Evolutionary conservation across 2,113 vertebrate genomes (phyloP).

Genomic region (Sturnira hondurensis): DNA sequence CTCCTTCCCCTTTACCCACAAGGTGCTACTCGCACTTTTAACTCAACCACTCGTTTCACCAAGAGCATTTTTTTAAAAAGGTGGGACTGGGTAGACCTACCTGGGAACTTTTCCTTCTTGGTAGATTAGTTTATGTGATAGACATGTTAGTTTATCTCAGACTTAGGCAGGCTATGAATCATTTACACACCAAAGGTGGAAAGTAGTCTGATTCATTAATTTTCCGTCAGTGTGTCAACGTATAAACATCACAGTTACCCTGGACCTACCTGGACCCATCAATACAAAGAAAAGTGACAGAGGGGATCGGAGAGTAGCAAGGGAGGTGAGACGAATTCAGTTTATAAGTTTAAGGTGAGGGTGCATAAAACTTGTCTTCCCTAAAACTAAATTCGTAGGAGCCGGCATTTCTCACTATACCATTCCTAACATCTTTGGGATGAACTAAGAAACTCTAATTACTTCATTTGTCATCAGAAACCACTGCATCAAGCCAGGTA

Average conservation of each 20-base stretch:
- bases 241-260: neutral
- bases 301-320: neutral
- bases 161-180: neutral
- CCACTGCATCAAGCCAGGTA: conserved; percentile 54
- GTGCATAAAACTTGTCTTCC: conserved; percentile 37
- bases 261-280: neutral
- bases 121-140: neutral
- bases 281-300: neutral
- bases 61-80: neutral
- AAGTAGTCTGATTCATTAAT: neutral
- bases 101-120: neutral
- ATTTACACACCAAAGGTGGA: neutral
- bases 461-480: conserved; percentile 61
- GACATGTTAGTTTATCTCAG: neutral
- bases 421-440: conserved; percentile 33
- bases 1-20: neutral
- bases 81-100: neutral
- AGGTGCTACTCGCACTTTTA: neutral
- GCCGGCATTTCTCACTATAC: conserved; percentile 12
- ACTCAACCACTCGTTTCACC: neutral
- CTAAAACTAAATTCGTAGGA: conserved; percentile 32
- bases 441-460: conserved; percentile 55
- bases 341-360: conserved; percentile 46
- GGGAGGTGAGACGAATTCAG: neutral
- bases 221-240: neutral